Evolutionary conservation across 2,797 vertebrate species (phyloP).

Genomic region (Sylvilagus floridanus): DNA sequence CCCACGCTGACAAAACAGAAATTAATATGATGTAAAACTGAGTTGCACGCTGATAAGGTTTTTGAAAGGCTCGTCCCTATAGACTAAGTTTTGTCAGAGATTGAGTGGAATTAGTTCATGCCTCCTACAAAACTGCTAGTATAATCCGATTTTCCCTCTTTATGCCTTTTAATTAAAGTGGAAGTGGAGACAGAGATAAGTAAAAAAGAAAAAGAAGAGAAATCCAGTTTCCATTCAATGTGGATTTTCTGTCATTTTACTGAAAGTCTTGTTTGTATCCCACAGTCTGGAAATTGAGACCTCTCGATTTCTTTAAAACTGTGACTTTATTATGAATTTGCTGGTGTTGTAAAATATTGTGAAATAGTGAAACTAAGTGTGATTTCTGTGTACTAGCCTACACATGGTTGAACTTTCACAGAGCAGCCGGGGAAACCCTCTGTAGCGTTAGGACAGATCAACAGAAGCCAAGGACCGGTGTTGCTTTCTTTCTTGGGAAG

Average conservation of each 20-base stretch:
- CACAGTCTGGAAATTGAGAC: not conserved
- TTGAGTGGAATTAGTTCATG: not conserved
- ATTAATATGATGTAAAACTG: not conserved
- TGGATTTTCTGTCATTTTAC: constrained; percentile 49
- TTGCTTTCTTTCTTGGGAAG: constrained; percentile 30
- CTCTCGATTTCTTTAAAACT: not conserved
- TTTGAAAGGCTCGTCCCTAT: not conserved
- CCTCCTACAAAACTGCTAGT: not conserved
- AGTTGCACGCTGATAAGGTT: not conserved
- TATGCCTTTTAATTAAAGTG: not conserved
- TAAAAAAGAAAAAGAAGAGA: not conserved
- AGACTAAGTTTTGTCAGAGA: constrained; percentile 31
- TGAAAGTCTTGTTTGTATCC: not conserved
- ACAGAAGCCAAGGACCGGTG: not conserved
- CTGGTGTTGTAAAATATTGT: not conserved
- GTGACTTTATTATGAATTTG: not conserved
- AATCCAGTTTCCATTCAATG: not conserved
- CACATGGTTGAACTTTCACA: not conserved
- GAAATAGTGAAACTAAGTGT: not conserved
- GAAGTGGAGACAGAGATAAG: not conserved
- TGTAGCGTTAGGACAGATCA: not conserved
- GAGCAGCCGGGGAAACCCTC: not conserved
- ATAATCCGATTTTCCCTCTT: constrained; percentile 43
- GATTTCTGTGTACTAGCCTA: not conserved
- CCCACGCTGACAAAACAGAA: not conserved